Base-by-base conservation (phyloP, 2,113 vertebrate genomes). In the Phoenicopterus ruber region DNA sequence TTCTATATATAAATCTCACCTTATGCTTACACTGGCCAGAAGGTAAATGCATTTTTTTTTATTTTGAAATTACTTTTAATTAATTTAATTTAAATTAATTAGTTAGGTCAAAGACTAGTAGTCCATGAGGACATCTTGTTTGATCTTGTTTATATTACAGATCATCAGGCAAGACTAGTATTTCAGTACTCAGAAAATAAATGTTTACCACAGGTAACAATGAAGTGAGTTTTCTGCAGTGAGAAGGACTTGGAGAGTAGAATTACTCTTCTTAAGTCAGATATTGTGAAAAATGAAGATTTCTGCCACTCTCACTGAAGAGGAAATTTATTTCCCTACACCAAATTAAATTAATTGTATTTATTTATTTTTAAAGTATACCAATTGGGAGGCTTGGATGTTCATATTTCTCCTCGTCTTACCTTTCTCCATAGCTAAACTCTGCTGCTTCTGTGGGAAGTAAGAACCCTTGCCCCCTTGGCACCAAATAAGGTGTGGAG, bases 401-500 rank as follows among this genome's bases (percentile, higher is more conserved):
- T 26, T 80, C 16, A 13, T 66, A 9, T 7, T 52, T 84, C 38
- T 81, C 13, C 7, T 4, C 24, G 26, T 73, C 31, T 54, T 77
- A 62, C 10, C 4, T 16, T 73, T 81, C n/a, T 29, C 10, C 13
- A 38, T 14, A 63, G 36, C n/a, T 59, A 21, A 84, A 34, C 26
- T 54, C 3, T 65, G 10, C 25, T 92, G 25, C 59, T 80, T 77
- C 38, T 47, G 57, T 29, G 24, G 9, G 26, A 82, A 8, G 4
- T 34, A 15, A 59, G 19, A 79, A 73, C 13, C 11, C 21, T 93
- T 89, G 11, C 3, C 10, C 28, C 14, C 4, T 65, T 24, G 32
- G 28, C 25, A 73, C 6, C 31, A 61, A 73, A 77, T 63, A 29
- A 26, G 0, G 0, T 47, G 8, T 46, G 0, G 3, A 26, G 22